Evolutionary conservation across 1,140 invertebrate species (phyloP).

Genomic region (Polypedilum pembai): DNA sequence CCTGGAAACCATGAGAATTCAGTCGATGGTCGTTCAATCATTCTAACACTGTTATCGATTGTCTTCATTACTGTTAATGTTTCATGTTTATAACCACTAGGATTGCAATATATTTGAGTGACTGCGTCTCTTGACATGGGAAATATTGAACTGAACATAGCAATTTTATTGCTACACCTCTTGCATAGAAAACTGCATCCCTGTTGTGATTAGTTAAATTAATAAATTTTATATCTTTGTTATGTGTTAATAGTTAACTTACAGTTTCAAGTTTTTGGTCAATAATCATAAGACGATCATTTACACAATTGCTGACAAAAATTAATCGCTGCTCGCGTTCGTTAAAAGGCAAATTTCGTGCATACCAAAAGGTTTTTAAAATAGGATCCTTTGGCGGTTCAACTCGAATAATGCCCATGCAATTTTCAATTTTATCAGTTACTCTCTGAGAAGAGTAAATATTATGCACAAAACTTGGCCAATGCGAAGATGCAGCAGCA

Average conservation of each 20-base stretch:
- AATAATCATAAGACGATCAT: constrained; percentile 56
- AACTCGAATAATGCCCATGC: constrained; percentile 40
- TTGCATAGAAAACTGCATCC: constrained; percentile 58
- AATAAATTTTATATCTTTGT: constrained; percentile 23
- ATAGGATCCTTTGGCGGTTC: constrained; percentile 53
- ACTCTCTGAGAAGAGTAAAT: constrained; percentile 54
- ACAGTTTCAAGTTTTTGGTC: constrained; percentile 54
- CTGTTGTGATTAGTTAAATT: constrained; percentile 41
- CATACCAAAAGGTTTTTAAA: constrained; percentile 67
- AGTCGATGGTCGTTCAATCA: constrained; percentile 53
- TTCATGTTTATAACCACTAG: constrained; percentile 70
- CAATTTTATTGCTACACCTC: constrained; percentile 54
- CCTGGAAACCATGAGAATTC: constrained; percentile 81
- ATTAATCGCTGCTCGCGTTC: constrained; percentile 48
- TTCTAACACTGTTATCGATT: constrained; percentile 46
- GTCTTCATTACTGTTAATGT: constrained; percentile 65
- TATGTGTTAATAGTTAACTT: constrained; percentile 32
- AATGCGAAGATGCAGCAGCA: constrained; percentile 45
- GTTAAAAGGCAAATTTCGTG: constrained; percentile 57
- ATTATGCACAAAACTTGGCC: constrained; percentile 55
- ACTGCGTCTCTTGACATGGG: constrained; percentile 75
- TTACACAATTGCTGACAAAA: constrained; percentile 55
- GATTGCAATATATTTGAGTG: constrained; percentile 75
- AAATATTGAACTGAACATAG: constrained; percentile 63
- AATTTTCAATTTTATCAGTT: constrained; percentile 42